These are phyloP conservation scores for Eudyptes chrysolophus DNA, from an alignment of 2,113 vertebrate species.

Conservation along the genomic window DNA sequence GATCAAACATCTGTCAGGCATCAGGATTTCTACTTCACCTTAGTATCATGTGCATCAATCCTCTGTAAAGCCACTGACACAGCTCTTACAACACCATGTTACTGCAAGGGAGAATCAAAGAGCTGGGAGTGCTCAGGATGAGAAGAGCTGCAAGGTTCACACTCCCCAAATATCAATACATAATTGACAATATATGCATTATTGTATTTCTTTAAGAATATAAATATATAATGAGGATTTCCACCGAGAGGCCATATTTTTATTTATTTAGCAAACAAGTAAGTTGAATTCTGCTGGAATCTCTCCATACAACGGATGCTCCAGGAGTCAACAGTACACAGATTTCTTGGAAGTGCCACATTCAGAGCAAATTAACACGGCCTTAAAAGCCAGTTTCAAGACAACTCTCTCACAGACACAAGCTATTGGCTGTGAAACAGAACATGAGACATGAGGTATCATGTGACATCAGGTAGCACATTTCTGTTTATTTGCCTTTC, in stretches of 20 bases:
- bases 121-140: neutral
- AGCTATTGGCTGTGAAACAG: neutral
- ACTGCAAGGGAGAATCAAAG: neutral
- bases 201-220: neutral
- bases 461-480: neutral
- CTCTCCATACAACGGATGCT: neutral
- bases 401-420: neutral
- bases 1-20: fast-evolving
- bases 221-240: neutral
- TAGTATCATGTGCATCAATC: neutral
- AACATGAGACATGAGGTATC: neutral
- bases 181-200: neutral
- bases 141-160: neutral
- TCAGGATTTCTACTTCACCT: neutral
- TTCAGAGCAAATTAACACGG: neutral
- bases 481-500: conserved; percentile 47
- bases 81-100: neutral
- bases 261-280: conserved; percentile 11
- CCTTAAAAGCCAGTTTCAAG: neutral
- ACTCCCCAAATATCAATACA: neutral
- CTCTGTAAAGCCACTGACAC: neutral
- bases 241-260: neutral
- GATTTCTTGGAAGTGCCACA: neutral
- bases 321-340: neutral
- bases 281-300: neutral